A percentile compares a stretch with the other conserved stretches of the same genome.
These are phyloP conservation scores for Eudemis profundana DNA, from an alignment of 2,888 invertebrate species.

Conservation along the genomic window DNA sequence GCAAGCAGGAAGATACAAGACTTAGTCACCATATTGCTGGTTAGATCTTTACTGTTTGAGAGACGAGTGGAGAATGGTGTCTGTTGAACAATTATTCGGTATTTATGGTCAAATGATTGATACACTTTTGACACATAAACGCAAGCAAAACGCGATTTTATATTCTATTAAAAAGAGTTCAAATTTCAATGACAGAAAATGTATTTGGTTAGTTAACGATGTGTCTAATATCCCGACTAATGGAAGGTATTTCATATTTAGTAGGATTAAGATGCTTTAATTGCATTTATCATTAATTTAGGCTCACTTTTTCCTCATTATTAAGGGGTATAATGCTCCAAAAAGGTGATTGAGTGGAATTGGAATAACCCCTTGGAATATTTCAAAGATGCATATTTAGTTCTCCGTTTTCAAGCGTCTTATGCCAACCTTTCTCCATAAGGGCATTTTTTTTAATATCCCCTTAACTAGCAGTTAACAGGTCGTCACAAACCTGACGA, in stretches of 20 bases:
- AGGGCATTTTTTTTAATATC: too few relatives aligned
- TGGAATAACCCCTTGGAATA: too few relatives aligned
- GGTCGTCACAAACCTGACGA: too few relatives aligned
- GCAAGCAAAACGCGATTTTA: too few relatives aligned
- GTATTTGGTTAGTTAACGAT: too few relatives aligned
- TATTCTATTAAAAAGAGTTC: too few relatives aligned
- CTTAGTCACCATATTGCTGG: constrained; percentile 8
- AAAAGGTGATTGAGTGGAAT: too few relatives aligned
- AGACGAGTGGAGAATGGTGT: neutral
- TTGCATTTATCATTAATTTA: neutral
- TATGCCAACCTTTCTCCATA: too few relatives aligned
- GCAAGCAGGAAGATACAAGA: constrained; percentile 40
- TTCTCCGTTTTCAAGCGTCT: too few relatives aligned
- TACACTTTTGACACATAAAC: neutral
- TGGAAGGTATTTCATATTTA: neutral
- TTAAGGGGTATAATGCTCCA: neutral
- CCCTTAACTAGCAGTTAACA: too few relatives aligned
- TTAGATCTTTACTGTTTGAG: neutral
- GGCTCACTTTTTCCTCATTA: constrained; percentile 6
- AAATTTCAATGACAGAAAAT: too few relatives aligned
- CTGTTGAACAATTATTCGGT: neutral
- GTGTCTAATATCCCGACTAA: neutral
- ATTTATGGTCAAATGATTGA: constrained; percentile 3
- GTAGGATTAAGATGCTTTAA: neutral
- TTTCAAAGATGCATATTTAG: too few relatives aligned